Percentiles rank a stretch among this genome's conserved stretches.
These are phyloP conservation scores for Harmothoe impar DNA, from an alignment of 2,888 invertebrate genomes.

Conservation along the genomic window DNA sequence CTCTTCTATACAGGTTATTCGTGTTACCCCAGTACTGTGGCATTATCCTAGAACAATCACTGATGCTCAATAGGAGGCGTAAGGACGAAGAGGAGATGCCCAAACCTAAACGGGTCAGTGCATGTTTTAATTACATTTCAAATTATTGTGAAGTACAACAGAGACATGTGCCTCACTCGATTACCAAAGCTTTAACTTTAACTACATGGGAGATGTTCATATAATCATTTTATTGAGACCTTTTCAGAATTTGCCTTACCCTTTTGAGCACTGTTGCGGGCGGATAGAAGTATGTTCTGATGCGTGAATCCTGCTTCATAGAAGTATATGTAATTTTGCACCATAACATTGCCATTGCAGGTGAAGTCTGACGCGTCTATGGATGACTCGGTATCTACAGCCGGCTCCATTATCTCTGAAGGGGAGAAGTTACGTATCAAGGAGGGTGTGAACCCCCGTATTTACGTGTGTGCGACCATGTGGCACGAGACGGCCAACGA, in stretches of 20 bases:
- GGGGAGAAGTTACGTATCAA: constrained; percentile 67
- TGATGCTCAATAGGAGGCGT: constrained; percentile 94
- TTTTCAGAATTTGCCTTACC: too few species aligned
- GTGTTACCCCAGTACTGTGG: constrained; percentile 97
- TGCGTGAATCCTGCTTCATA: too few species aligned
- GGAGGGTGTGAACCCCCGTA: constrained; percentile 69
- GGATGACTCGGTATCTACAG: constrained; percentile 69
- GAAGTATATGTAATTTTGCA: too few species aligned
- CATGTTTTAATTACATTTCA: too few species aligned
- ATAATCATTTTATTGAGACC: too few species aligned
- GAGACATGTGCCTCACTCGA: too few species aligned
- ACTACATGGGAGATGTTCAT: too few species aligned
- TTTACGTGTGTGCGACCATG: constrained; percentile 73
- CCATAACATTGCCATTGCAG: too few species aligned
- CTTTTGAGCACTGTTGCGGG: too few species aligned
- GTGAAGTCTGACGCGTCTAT: constrained; percentile 61
- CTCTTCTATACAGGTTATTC: constrained; percentile 86
- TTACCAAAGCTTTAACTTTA: too few species aligned
- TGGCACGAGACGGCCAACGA: constrained; percentile 73
- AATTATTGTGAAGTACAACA: neutral
- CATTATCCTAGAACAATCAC: constrained; percentile 95
- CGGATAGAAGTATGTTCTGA: too few species aligned
- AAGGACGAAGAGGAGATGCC: constrained; percentile 89
- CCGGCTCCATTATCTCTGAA: constrained; percentile 70
- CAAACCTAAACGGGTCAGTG: constrained; percentile 60